Conservation (phyloP, 53 echinoderm and acorn worm genomes). For the Antedon mediterranea region DNA sequence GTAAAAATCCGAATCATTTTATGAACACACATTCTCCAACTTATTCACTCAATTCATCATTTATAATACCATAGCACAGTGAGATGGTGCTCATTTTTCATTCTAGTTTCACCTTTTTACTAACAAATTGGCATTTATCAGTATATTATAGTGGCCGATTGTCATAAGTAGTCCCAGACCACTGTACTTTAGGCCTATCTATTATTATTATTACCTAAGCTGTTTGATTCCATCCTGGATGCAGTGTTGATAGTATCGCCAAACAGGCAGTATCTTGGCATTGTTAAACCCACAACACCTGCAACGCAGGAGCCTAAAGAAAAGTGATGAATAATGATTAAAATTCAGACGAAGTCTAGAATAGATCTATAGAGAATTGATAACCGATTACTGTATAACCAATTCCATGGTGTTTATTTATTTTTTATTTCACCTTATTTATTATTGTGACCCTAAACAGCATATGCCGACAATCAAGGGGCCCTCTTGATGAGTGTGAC, state of each 20-base stretch:
- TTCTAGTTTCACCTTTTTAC: no score
- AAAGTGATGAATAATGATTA: not conserved
- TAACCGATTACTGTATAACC: not conserved
- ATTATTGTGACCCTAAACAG: no score
- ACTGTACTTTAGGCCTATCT: no score
- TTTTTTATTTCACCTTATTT: not conserved
- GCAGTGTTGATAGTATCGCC: slow-evolving; percentile 91
- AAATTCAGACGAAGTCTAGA: not conserved
- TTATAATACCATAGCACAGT: no score
- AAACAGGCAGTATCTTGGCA: slow-evolving; percentile 92
- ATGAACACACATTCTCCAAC: no score
- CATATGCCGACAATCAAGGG: no score
- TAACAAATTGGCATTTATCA: not conserved
- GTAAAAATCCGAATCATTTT: no score
- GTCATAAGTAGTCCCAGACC: not conserved
- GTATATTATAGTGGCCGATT: not conserved
- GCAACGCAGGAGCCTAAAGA: slow-evolving; percentile 66
- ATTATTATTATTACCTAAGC: slow-evolving; percentile 69
- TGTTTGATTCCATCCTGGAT: slow-evolving; percentile 90
- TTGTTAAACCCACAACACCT: slow-evolving; percentile 85
- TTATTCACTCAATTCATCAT: no score
- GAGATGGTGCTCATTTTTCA: no score
- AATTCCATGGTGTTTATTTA: not conserved
- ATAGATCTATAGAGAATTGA: not conserved
- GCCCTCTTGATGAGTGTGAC: no score